Percentiles rank a stretch among this genome's conserved stretches.
Evolutionary conservation across 2,797 vertebrate species (phyloP).

Genomic region (Coluber constrictor): DNA sequence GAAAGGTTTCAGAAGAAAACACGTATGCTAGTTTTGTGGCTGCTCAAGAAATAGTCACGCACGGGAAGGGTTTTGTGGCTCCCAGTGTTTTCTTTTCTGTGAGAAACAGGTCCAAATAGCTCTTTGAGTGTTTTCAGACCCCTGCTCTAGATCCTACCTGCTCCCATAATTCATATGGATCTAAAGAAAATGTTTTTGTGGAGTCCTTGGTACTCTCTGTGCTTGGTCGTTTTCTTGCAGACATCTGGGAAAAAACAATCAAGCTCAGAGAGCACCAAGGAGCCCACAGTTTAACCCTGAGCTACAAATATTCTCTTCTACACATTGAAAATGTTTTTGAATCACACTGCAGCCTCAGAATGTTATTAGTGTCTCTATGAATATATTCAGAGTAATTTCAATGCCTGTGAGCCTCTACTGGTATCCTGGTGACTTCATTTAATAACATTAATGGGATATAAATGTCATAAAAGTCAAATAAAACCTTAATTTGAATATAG

Average conservation of each 20-base stretch:
- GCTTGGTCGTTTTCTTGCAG: neutral
- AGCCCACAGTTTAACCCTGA: neutral
- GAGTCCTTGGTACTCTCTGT: neutral
- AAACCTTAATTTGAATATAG: constrained; percentile 6
- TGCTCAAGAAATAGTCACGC: no score
- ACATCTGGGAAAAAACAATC: neutral
- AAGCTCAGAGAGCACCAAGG: neutral
- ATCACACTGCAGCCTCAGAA: neutral
- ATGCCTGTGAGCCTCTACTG: neutral
- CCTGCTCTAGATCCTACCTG: no score
- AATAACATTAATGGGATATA: constrained; percentile 14
- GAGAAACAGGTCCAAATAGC: no score
- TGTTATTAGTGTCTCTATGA: neutral
- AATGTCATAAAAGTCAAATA: constrained; percentile 20
- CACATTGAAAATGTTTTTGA: neutral
- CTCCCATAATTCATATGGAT: neutral
- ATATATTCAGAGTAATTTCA: constrained; percentile 8
- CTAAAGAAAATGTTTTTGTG: neutral
- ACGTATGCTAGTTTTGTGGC: no score
- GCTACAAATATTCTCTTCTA: neutral
- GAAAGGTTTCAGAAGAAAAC: no score
- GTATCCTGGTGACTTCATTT: neutral
- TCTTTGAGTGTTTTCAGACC: no score
- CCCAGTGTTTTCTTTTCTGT: no score
- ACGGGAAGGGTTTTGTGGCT: no score